A percentile compares a stretch with the other conserved stretches of the same genome.
phyloP scores from a whole-genome alignment of 2,888 invertebrate species.

The Autographa gamma region DNA sequence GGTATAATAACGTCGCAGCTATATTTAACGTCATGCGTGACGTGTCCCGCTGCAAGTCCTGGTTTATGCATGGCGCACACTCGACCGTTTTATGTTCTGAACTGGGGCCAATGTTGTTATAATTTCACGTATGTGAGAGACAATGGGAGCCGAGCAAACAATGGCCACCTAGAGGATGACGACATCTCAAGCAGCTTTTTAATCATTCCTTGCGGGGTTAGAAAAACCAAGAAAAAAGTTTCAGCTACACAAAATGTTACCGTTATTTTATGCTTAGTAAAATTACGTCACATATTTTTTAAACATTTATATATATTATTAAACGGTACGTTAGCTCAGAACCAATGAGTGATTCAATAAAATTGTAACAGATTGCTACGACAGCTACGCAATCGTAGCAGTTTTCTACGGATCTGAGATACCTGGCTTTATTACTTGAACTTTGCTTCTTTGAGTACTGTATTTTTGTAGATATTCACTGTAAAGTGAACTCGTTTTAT shows the following conservation, averaged over 20 bases:
- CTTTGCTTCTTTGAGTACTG: neutral
- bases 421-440: neutral
- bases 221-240: neutral
- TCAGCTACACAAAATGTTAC: neutral
- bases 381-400: neutral
- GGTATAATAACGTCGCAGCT: slow-evolving; percentile 16
- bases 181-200: neutral
- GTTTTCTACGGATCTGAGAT: neutral
- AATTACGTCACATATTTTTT: too few relatives aligned
- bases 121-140: neutral
- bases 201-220: neutral
- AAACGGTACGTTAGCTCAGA: too few relatives aligned
- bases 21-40: slow-evolving; percentile 15
- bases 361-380: neutral
- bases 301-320: too few relatives aligned
- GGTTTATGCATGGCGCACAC: slow-evolving; percentile 23
- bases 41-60: slow-evolving; percentile 11
- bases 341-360: too few relatives aligned
- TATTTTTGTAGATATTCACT: neutral
- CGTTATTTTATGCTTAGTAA: neutral
- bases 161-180: neutral
- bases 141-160: neutral
- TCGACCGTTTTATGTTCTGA: slow-evolving; percentile 36
- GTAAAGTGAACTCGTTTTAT: neutral
- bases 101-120: slow-evolving; percentile 13